Evolutionary conservation across 2,888 invertebrate genomes (phyloP).

Genomic region (Eugnorisma glareosa): DNA sequence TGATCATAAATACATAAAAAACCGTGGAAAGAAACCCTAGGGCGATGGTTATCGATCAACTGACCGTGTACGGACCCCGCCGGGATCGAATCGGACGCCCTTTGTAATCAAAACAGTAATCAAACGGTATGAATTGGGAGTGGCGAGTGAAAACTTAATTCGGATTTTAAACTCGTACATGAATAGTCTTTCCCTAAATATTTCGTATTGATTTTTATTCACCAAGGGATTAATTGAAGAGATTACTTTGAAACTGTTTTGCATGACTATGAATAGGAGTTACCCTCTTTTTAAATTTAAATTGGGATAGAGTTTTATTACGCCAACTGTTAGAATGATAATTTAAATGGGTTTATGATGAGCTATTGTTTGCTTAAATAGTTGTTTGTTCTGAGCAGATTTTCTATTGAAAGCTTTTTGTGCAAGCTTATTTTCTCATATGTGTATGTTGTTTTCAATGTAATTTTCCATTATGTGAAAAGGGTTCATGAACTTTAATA

Average conservation of each 20-base stretch:
- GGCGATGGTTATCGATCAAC: conserved; percentile 83
- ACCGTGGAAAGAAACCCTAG: conserved; percentile 72
- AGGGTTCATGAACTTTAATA: conserved; percentile 6
- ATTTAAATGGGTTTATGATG: conserved; percentile 53
- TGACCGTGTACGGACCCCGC: conserved; percentile 79
- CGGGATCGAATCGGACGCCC: conserved; percentile 76
- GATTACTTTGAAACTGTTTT: conserved; percentile 69
- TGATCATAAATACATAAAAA: conserved; percentile 72
- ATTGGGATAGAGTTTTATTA: conserved; percentile 57
- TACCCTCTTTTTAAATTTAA: conserved; percentile 62
- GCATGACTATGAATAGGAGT: conserved; percentile 63
- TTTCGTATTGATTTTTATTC: conserved; percentile 70
- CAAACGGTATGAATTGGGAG: conserved; percentile 84
- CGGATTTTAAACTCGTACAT: conserved; percentile 81
- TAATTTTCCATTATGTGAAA: conserved; percentile 5
- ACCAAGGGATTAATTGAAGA: conserved; percentile 72
- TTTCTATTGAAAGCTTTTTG: conserved; percentile 18
- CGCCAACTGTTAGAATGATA: conserved; percentile 56
- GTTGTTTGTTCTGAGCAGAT: conserved; percentile 34
- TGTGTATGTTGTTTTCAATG: not conserved
- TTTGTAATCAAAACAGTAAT: conserved; percentile 89
- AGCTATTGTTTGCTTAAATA: conserved; percentile 55
- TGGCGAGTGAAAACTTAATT: conserved; percentile 83
- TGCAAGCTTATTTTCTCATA: not conserved
- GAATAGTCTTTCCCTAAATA: conserved; percentile 68